These are phyloP conservation scores for Sinhomidia bicolor DNA, from an alignment of 2,888 invertebrate species.

Conservation along the genomic window DNA sequence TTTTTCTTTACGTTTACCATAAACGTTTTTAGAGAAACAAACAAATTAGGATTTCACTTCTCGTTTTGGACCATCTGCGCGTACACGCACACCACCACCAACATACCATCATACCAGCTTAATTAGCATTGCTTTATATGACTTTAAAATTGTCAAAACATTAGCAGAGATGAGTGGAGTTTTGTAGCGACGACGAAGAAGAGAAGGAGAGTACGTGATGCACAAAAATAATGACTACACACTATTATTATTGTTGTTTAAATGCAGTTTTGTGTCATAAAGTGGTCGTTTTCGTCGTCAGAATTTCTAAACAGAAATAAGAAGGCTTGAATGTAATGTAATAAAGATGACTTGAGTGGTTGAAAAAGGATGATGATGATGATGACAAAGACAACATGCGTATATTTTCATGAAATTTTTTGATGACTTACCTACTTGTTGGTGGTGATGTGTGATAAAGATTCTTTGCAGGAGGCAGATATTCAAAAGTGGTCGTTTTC, in stretches of 20 bases:
- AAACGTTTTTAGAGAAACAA: conserved; percentile 32
- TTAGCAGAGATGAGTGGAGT: neutral
- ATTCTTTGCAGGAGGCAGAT: neutral
- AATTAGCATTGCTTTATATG: neutral
- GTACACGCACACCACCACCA: neutral
- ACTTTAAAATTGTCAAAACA: neutral
- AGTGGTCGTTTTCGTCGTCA: conserved; percentile 6
- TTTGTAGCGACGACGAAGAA: neutral
- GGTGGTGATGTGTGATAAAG: neutral
- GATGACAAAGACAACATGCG: neutral
- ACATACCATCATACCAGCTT: neutral
- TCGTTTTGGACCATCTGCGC: conserved; percentile 59
- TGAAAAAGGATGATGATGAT: neutral
- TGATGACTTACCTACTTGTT: conserved; percentile 58
- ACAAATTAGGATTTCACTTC: conserved; percentile 59
- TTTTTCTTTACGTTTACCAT: conserved; percentile 4
- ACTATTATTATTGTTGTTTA: neutral
- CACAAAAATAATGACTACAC: too few species aligned
- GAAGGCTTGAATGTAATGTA: neutral
- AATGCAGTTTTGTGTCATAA: neutral
- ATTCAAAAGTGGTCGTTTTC: neutral
- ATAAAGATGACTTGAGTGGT: neutral
- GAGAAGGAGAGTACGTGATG: conserved; percentile 12
- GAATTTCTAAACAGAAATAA: neutral
- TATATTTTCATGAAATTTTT: conserved; percentile 22